A percentile compares a stretch with the other conserved stretches of the same genome.
Conservation (phyloP, 2,797 vertebrate genomes). For the Merluccius polli region DNA sequence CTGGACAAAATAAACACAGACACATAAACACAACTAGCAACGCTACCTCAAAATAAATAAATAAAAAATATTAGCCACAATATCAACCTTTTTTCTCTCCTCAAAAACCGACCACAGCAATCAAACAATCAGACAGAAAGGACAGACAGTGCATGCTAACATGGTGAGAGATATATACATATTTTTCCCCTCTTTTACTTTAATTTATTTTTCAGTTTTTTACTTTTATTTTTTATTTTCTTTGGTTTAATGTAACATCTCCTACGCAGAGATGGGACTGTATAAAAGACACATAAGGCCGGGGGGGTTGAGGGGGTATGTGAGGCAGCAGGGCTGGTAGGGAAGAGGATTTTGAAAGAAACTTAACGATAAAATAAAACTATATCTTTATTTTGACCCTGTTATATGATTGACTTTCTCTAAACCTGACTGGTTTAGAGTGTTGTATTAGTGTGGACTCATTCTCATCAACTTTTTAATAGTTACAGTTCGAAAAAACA, state of each 20-base stretch:
- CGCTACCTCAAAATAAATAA: constrained; percentile 74
- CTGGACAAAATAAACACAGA: constrained; percentile 64
- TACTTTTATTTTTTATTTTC: constrained; percentile 20
- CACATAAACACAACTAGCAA: constrained; percentile 77
- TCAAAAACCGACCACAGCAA: constrained; percentile 26
- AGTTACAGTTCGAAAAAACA: too few species aligned
- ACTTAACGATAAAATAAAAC: neutral
- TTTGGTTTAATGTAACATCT: constrained; percentile 52
- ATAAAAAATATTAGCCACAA: constrained; percentile 65
- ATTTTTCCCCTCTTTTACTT: constrained; percentile 44
- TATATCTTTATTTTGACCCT: neutral
- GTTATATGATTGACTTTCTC: neutral
- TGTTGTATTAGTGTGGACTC: neutral
- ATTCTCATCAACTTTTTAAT: neutral
- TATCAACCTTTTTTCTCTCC: constrained; percentile 60
- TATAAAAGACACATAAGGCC: constrained; percentile 44
- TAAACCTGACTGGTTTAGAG: neutral
- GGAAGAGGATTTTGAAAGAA: constrained; percentile 3
- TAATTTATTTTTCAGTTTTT: constrained; percentile 50
- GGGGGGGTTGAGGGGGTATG: constrained; percentile 16
- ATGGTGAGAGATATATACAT: constrained; percentile 10
- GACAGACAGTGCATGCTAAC: constrained; percentile 54
- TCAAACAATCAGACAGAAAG: constrained; percentile 37
- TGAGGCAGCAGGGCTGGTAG: constrained; percentile 17
- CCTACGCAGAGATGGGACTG: constrained; percentile 57